phyloP scores from a whole-genome alignment of 2,888 invertebrate species.

The Perizoma flavofasciatum region DNA sequence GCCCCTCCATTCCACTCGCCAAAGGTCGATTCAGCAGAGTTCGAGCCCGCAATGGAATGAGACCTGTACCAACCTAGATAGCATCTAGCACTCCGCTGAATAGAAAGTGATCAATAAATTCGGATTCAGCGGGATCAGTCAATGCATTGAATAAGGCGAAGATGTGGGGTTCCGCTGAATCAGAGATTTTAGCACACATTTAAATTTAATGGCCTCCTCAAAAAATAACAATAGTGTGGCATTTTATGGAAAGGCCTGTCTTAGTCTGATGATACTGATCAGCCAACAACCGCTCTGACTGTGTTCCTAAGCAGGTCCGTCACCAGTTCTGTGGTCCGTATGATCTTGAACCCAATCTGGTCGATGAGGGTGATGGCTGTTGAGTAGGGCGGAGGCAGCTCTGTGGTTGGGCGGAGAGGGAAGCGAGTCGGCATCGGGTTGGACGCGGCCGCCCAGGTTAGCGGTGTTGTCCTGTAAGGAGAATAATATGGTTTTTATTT shows the following conservation, averaged over 20 bases:
- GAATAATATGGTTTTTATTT: neutral
- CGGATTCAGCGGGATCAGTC: too few species aligned
- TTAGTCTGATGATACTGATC: slow-evolving; percentile 31
- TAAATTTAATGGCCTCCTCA: too few species aligned
- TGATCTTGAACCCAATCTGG: slow-evolving; percentile 78
- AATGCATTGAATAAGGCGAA: too few species aligned
- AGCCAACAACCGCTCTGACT: slow-evolving; percentile 73
- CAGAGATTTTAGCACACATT: too few species aligned
- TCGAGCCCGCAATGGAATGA: too few species aligned
- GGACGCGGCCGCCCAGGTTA: slow-evolving; percentile 55
- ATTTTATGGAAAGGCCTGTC: neutral
- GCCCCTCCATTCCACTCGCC: too few species aligned
- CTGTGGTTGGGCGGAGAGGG: slow-evolving; percentile 58
- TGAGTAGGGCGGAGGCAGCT: slow-evolving; percentile 58
- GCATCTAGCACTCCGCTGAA: too few species aligned
- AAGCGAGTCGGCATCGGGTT: slow-evolving; percentile 63
- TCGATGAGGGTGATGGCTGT: slow-evolving; percentile 77
- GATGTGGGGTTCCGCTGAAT: too few species aligned
- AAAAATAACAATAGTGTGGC: neutral
- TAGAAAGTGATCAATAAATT: too few species aligned
- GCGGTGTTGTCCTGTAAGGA: slow-evolving; percentile 63
- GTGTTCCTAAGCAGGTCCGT: slow-evolving; percentile 75
- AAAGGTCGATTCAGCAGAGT: neutral
- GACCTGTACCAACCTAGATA: too few species aligned
- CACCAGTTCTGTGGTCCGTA: slow-evolving; percentile 75